These are phyloP conservation scores for Dryadula phaetusa DNA, from an alignment of 2,888 invertebrate species.

Conservation along the genomic window DNA sequence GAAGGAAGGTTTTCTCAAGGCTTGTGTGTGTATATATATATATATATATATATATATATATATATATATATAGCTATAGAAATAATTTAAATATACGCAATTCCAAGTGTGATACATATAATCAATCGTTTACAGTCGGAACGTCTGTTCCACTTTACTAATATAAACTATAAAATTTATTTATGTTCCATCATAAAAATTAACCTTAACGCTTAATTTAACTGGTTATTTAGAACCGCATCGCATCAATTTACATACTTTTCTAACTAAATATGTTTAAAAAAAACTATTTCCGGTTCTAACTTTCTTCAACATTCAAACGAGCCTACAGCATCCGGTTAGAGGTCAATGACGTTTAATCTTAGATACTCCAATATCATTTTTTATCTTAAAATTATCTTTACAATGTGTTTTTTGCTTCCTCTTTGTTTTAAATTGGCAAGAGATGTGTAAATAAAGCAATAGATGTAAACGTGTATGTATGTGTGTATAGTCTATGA, in stretches of 20 bases:
- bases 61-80: not conserved
- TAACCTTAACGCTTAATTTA: not conserved
- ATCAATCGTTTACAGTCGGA: no score
- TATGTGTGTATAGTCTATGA: no score
- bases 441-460: not conserved
- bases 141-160: no score
- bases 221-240: slow-evolving; percentile 1
- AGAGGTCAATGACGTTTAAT: slow-evolving; percentile 8
- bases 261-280: not conserved
- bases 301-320: slow-evolving; percentile 18
- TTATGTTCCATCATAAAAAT: no score
- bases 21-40: not conserved
- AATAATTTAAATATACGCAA: no score
- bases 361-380: not conserved
- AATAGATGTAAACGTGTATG: not conserved
- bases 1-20: not conserved
- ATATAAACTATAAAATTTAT: no score
- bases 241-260: not conserved
- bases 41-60: not conserved
- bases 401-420: not conserved
- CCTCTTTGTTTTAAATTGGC: not conserved
- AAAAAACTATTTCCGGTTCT: not conserved
- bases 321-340: not conserved
- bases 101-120: no score
- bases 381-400: slow-evolving; percentile 2